phyloP scores from a whole-genome alignment of 2,888 invertebrate species.

The Chirona hameri region DNA sequence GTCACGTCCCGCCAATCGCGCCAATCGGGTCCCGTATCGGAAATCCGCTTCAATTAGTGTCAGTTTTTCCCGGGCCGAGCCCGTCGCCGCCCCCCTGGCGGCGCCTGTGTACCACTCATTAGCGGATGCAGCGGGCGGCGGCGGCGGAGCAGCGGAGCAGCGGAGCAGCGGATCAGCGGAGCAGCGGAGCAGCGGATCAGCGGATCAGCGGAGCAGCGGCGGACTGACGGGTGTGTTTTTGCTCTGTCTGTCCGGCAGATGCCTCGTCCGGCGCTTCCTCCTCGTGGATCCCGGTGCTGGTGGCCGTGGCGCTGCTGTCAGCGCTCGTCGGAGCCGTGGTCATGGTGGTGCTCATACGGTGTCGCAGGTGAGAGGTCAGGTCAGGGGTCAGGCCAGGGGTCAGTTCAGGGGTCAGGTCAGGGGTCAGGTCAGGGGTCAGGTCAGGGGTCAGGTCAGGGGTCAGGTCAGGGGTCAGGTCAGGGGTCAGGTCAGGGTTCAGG shows the following conservation, averaged over 20 bases:
- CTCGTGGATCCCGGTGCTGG: conserved; percentile 31
- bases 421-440: no score
- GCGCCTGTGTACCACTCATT: no score
- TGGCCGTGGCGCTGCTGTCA: conserved; percentile 35
- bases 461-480: background rate
- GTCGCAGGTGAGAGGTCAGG: conserved; percentile 34
- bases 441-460: background rate
- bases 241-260: background rate
- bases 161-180: background rate
- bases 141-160: background rate
- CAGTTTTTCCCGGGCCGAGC: no score
- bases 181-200: background rate
- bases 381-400: background rate
- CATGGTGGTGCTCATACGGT: conserved; percentile 36
- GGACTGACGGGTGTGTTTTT: background rate
- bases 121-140: background rate
- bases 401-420: no score
- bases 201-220: background rate
- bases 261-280: background rate
- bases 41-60: no score
- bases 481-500: no score
- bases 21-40: no score
- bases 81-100: no score
- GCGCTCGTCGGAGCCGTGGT: conserved; percentile 36
- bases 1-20: no score